Base-by-base conservation (phyloP, 2,888 invertebrate genomes). In the Ommatoiulus sabulosus region DNA sequence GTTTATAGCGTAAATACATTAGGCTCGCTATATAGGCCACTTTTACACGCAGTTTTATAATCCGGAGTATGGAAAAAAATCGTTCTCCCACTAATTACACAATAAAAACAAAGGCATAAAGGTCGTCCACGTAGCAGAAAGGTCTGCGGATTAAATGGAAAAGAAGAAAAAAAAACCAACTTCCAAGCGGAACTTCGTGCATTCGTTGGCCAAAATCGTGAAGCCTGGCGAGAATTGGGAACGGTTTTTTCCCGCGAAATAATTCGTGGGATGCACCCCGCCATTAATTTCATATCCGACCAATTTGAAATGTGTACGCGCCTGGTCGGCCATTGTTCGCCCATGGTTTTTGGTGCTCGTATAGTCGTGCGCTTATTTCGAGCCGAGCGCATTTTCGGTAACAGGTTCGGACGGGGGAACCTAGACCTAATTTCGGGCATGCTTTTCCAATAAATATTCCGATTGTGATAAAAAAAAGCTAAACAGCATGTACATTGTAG, bases 51-150 rank as follows among this genome's bases (percentile, higher is more conserved):
- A 20, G 24, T 72, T 72, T 72, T 72, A 72, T 72, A 72, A 72
- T 72, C 72, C 72, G 20, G 24, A 72, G 72, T 17, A 17, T 46
- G 46, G n/a, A 52, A 52, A 72, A 72, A 72, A 72, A 72, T 72
- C 24, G 24, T 24, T 72, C 72, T 72, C 24, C 24, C 20, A 72
- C 72, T 72, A 72, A 72, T 72, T 72, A 72, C 72, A 72, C 72
- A 72, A 72, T 72, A 72, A 72, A 72, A 72, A 72, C 72, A 72
- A 72, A 72, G 72, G 72, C 72, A 72, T 24, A 72, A 24, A 72
- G 72, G 72, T 72, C 72, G 4, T 5, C 7, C 72, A 72, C 72
- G 72, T 72, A 72, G 72, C 72, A 24, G 24, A 72, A 24, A 72
- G 72, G 72, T 72, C 72, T 24, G 24, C 24, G 6, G 72, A 72